Conservation (phyloP, 2,113 vertebrate genomes). For the Microcebus tavaratra region DNA sequence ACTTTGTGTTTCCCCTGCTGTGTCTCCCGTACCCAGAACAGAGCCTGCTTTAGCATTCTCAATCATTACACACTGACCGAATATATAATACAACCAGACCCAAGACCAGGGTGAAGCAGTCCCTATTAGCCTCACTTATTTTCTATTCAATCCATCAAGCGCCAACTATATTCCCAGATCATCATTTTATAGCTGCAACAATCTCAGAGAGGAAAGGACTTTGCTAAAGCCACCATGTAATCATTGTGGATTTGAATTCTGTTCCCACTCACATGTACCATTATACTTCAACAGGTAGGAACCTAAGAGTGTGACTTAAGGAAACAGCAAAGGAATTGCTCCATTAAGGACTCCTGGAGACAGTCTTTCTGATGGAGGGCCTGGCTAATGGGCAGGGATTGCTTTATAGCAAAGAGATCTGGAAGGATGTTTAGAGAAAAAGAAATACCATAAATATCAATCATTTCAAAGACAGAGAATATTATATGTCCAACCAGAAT, state of each 20-base stretch:
- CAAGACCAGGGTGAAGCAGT: not conserved
- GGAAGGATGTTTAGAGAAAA: not conserved
- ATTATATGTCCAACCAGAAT: not conserved
- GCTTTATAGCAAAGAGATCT: not conserved
- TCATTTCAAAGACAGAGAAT: not conserved
- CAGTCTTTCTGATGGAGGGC: not conserved
- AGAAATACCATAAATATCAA: not conserved
- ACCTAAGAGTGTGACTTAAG: not conserved
- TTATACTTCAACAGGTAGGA: not conserved
- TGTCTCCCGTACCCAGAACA: not conserved
- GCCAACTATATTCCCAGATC: not conserved
- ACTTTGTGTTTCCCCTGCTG: not conserved
- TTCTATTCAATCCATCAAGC: not conserved
- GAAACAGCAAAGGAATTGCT: not conserved
- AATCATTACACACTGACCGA: rapidly evolving
- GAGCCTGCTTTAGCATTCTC: not conserved
- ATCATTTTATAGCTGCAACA: not conserved
- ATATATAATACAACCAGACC: too few relatives aligned
- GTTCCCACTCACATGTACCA: not conserved
- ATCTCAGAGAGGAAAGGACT: not conserved
- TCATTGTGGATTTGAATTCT: not conserved
- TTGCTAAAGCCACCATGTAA: not conserved
- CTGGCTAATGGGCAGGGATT: not conserved
- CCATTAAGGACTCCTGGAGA: not conserved
- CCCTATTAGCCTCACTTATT: not conserved